Base-by-base conservation (phyloP, 2,113 vertebrate genomes). In the Pelmatolapia mariae region DNA sequence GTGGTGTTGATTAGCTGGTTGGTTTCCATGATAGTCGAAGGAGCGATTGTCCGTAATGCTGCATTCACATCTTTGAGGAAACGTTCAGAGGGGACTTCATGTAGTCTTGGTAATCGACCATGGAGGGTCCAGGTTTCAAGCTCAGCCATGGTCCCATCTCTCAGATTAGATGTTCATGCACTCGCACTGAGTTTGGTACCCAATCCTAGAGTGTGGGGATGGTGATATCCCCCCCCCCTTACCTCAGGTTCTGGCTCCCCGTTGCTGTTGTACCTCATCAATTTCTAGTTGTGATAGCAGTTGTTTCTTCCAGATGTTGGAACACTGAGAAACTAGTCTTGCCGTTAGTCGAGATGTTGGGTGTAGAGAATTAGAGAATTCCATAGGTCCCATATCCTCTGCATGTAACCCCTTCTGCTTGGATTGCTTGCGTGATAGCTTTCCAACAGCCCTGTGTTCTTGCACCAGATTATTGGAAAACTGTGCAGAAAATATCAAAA, bases 251-350 rank as follows among this genome's bases (percentile, higher is more conserved):
- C 61, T 66, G 19, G 0, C 33, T 38, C 31, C 61, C 31, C 7
- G 18, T 38, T 66, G 33, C 19, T 66, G 31, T 66, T 38, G 13
- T 5, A 0, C 33, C 3, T 66, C 61, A 66, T 66, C 31, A 33
- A 63, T 66, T 12, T 66, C 61, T n/a, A 66, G 33, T 13, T 66
- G 61, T 38, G 61, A 66, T 66, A 66, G 18, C 61, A 66, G 61
- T 66, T 66, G 61, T n/a, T 66, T 66, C 31, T 63, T 63, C 59
- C 10, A 66, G 6, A 12, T 38, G 61, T 38, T 66, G 31, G 0
- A 66, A 38, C 61, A 66, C 59, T 12, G 10, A 36, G 18, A 36
- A 66, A n/a, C 61, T 2, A 63, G 10, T 36, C n/a, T 66, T 66
- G 18, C 31, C 18, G 1, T 66, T 5, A 11, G 59, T 63, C 59